phyloP scores from a whole-genome alignment of 1,140 invertebrate genomes.

The Lepidotrigona ventralis region DNA sequence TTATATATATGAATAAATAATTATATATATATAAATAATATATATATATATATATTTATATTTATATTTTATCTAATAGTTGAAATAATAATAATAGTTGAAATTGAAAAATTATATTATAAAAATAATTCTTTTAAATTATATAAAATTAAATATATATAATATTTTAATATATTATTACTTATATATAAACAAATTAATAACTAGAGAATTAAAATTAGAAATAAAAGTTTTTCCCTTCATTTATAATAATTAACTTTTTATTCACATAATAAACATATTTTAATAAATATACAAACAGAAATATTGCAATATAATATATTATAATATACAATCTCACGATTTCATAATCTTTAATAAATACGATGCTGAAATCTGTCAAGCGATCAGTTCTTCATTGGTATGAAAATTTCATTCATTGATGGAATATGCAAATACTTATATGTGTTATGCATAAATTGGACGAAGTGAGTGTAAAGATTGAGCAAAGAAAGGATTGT shows the following conservation, averaged over 20 bases:
- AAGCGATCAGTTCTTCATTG: neutral
- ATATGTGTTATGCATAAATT: conserved; percentile 9
- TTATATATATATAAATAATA: no score
- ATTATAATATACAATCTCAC: neutral
- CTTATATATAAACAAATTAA: neutral
- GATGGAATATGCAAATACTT: conserved; percentile 28
- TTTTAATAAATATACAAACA: neutral
- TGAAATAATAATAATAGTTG: no score
- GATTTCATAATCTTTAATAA: neutral
- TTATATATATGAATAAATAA: no score
- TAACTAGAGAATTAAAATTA: neutral
- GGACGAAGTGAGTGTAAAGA: neutral
- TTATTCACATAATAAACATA: neutral
- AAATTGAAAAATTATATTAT: no score
- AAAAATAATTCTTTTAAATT: no score
- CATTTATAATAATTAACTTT: neutral
- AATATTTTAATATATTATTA: neutral
- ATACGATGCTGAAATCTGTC: neutral
- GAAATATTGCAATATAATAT: neutral
- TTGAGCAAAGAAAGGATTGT: neutral
- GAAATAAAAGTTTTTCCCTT: no score
- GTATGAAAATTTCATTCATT: conserved; percentile 27
- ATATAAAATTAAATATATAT: neutral
- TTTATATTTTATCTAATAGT: no score
- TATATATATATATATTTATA: no score